Base-by-base conservation (phyloP, 1,140 invertebrate genomes). In the Solenopsis fugax region DNA sequence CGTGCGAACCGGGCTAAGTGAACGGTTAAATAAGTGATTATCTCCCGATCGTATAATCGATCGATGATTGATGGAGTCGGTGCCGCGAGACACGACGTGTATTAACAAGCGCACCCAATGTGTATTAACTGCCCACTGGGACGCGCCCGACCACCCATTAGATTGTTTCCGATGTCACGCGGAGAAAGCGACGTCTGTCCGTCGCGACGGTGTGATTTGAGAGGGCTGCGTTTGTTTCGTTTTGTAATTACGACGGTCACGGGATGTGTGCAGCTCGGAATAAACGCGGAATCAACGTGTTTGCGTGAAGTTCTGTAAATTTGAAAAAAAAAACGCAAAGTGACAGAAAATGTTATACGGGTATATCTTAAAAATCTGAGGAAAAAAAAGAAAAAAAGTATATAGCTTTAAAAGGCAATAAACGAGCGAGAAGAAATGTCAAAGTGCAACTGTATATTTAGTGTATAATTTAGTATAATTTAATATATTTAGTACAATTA, bases 21-120 rank as follows among this genome's bases (percentile, higher is more conserved):
- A 93, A 91, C 91, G 90, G 86, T 91, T 94, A 93, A 94, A 91
- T 92, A 88, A 93, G 85, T 87, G 90, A 93, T 94, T 93, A 93
- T 92, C 91, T 89, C 82, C 81, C 69, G 81, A 86, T 90, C 82
- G 18, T 37, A 69, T 85, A 84, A 92, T 93, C 93, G 93, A 93
- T 93, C 84, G 86, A 86, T 93, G 93, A 94, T 94, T 94, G 92
- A 94, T 93, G 91, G 50, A 34, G 29, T 21, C 18, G 81, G 45
- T 64, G 64, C 48, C 54, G 50, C 58, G 58, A n/a, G 69, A 58
- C 54, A 48, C 45, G 77, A 65, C 48, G 65, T 73, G 41, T 84
- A 87, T 87, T 84, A 73, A 75, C 48, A 52, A 87, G 77, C 69
- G 80, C 54, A n/a, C 16, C 34, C 37, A 69, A 80, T 4, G n/a